These are phyloP conservation scores for Eristalinus sepulchralis DNA, from an alignment of 2,888 invertebrate genomes.

Conservation along the genomic window DNA sequence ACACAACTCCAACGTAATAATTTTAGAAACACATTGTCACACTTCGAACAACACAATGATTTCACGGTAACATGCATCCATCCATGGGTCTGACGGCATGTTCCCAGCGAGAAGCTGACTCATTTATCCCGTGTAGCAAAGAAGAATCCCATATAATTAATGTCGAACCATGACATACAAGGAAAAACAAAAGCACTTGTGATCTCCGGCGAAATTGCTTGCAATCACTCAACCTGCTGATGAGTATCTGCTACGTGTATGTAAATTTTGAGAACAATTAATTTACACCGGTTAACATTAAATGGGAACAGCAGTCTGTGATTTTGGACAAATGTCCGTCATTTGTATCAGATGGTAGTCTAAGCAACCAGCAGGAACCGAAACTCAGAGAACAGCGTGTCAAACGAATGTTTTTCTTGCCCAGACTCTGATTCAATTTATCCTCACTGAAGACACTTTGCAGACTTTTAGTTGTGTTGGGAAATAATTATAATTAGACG, in stretches of 20 bases:
- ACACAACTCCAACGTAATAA: conserved; percentile 10
- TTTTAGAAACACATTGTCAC: conserved; percentile 41
- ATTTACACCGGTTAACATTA: conserved; percentile 62
- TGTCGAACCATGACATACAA: conserved; percentile 38
- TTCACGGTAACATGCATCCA: conserved; percentile 39
- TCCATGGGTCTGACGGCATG: conserved; percentile 26
- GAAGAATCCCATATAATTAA: conserved; percentile 45
- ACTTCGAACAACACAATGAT: conserved; percentile 59
- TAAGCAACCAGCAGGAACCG: conserved; percentile 15
- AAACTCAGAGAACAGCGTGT: conserved; percentile 27
- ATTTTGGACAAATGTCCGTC: conserved; percentile 56
- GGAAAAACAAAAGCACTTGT: conserved; percentile 50
- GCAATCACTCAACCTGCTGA: conserved; percentile 55
- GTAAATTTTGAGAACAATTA: conserved; percentile 66
- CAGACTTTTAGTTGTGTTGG: neutral
- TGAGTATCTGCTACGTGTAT: conserved; percentile 54
- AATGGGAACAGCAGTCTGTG: conserved; percentile 57
- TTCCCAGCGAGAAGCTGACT: conserved; percentile 27
- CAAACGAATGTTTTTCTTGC: conserved; percentile 23
- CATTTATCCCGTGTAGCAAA: conserved; percentile 1
- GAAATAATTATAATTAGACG: neutral
- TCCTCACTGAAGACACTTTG: neutral
- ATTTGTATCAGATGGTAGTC: conserved; percentile 36
- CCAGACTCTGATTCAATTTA: neutral
- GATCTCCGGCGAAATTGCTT: conserved; percentile 39